Evolutionary conservation across 2,797 vertebrate species (phyloP), one percentile per base, ranked within the genome.

Genomic region (Melanotaenia boesemani): DNA sequence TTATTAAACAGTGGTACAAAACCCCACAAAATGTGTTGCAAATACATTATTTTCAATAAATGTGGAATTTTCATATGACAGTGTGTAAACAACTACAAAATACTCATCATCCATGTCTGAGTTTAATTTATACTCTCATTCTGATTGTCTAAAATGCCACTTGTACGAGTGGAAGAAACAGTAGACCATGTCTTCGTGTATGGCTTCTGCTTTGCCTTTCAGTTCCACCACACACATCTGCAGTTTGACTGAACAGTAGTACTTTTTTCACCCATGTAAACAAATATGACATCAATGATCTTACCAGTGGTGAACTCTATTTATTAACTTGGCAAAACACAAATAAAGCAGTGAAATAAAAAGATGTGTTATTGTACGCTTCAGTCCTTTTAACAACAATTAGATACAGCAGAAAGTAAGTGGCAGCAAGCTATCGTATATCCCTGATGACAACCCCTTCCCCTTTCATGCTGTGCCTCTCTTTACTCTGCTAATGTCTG

Each of bases 401-500:
- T 66, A 79, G 16, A 67, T 48, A 52, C 64, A 70, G 67, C 61
- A 72, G 70, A 22, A 18, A 60, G 32, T 61, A 44, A 30, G 32
- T 61, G 34, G 67, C 73, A 74, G 52, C 18, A 58, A 55, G 62
- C 79, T 41, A 73, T 82, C 65, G 70, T 5, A 8, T 79, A 70
- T 80, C 65, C 72, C 55, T 55, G 44, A 63, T 58, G 58, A 64
- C 56, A 52, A 81, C 72, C 39, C 48, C 28, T 61, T 71, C 69
- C 69, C 34, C 61, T 76, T 73, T 85, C 69, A 81, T 70, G 79
- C 81, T 72, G 75, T 26, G 77, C 78, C 79, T 84, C 37, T 65
- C 62, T 85, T 70, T 72, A 34, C 72, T 74, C 72, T 60, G 76
- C 88, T 86, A 91, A 89, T 90, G 88, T 92, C 87, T 91, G 82